Evolutionary conservation across 2,888 invertebrate genomes (phyloP).

Genomic region (Orthonevra nobilis): DNA sequence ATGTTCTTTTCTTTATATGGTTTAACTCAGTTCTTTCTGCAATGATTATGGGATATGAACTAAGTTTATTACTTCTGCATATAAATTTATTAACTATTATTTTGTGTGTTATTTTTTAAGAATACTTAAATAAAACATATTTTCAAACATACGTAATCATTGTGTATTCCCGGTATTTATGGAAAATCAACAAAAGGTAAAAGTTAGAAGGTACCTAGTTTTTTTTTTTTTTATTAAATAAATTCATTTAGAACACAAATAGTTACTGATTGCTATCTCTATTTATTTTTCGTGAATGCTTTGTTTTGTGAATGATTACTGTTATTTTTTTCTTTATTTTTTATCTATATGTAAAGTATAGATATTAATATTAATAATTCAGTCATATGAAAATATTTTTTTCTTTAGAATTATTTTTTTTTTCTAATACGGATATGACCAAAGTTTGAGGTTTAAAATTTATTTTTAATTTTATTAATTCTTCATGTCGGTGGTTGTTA

Average conservation of each 20-base stretch:
- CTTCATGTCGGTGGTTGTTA: conserved; percentile 51
- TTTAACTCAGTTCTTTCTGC: conserved; percentile 67
- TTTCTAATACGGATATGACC: conserved; percentile 38
- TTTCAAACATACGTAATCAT: conserved; percentile 2
- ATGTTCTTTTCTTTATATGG: conserved; percentile 2
- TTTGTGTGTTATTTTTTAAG: conserved; percentile 3
- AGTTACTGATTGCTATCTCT: conserved; percentile 47
- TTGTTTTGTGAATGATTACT: background rate
- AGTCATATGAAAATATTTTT: background rate
- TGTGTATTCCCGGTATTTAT: background rate
- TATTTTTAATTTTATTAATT: conserved; percentile 7
- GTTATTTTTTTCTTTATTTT: conserved; percentile 22
- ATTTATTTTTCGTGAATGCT: conserved; percentile 9
- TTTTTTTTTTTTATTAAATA: conserved; percentile 39
- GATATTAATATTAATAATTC: background rate
- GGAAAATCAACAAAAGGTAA: too few species aligned
- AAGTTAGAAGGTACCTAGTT: too few species aligned
- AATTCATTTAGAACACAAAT: conserved; percentile 68
- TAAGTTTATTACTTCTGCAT: too few species aligned
- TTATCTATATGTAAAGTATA: conserved; percentile 61
- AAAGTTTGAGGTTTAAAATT: conserved; percentile 2
- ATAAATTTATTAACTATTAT: background rate
- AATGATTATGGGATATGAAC: conserved; percentile 26
- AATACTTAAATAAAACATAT: conserved; percentile 3
- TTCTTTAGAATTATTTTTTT: conserved; percentile 9